Evolutionary conservation across 2,888 invertebrate genomes (phyloP), one percentile per base, ranked within the genome.

Genomic region (Yponomeuta sedellus): DNA sequence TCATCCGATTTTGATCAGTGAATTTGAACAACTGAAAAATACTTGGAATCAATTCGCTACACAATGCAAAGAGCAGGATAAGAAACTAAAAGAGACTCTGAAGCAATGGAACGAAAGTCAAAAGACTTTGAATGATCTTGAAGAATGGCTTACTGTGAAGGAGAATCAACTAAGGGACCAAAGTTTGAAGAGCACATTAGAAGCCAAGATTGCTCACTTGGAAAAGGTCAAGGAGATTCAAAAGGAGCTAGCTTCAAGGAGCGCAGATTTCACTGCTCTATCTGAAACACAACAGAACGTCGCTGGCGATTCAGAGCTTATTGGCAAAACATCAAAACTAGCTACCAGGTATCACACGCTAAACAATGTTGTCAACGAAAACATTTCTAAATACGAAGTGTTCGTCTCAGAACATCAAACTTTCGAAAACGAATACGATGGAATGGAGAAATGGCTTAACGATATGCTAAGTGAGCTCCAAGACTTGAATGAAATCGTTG

Each of bases 111-210:
- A 94, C 61, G 94, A 96, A 77, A 96, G 97, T 72, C 96, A 96
- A 75, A 93, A 93, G 64, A 92, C 94, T 22, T 93, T 97, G 44
- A 96, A 97, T 70, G 93, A 93, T 67, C 88, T 98, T 1, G 96
- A 95, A 75, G 92, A 93, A 64, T 98, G 98, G 98, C 92, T 97
- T 64, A 97, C 96, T 78, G 92, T 94, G 65, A 96, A 96, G 77
- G 98, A 98, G 85, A 93, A 93, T 64, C 94, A 95, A 78, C 93
- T 98, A 0, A 96, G 97, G 82, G 97, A 97, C 79, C 97, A 97
- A 83, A 96, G 96, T 71, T 92, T 98, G 1, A 97, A 96, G 82
- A 97, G 95, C 76, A 96, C 95, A 4, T 93, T 96, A 44, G 96
- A 96, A 72, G 94, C 96, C 2, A 98, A 98, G 84, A 92, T 94